These are phyloP conservation scores for Malthinus flaveolus DNA, from an alignment of 2,888 invertebrate species.

Conservation along the genomic window DNA sequence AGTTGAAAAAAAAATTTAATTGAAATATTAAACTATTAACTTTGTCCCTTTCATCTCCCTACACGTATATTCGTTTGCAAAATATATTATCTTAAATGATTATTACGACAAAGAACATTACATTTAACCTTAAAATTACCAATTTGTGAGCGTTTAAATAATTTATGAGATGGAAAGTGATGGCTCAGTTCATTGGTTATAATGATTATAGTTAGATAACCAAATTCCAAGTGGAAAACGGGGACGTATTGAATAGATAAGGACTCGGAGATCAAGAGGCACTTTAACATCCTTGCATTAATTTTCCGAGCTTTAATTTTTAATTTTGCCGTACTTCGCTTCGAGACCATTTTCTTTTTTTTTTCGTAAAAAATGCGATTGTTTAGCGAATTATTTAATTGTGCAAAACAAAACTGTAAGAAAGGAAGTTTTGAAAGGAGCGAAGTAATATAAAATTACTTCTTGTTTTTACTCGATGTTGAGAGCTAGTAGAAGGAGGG, in stretches of 20 bases:
- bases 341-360: no score
- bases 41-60: constrained; percentile 4
- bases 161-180: constrained; percentile 35
- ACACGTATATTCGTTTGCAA: constrained; percentile 9
- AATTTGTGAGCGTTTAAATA: constrained; percentile 32
- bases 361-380: neutral
- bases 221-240: no score
- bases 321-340: no score
- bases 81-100: constrained; percentile 34
- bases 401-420: constrained; percentile 14
- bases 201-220: constrained; percentile 2
- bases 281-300: no score
- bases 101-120: constrained; percentile 24
- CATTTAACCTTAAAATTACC: constrained; percentile 13
- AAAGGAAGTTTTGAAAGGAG: constrained; percentile 6
- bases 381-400: constrained; percentile 17
- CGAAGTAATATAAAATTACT: constrained; percentile 20
- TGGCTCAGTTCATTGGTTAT: constrained; percentile 31
- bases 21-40: constrained; percentile 1
- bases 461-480: constrained; percentile 23
- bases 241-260: no score
- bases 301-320: no score
- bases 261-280: no score
- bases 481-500: constrained; percentile 12
- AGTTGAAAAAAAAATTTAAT: no score